Evolutionary conservation across 2,888 invertebrate species (phyloP).

Genomic region (Cheilosia variabilis): DNA sequence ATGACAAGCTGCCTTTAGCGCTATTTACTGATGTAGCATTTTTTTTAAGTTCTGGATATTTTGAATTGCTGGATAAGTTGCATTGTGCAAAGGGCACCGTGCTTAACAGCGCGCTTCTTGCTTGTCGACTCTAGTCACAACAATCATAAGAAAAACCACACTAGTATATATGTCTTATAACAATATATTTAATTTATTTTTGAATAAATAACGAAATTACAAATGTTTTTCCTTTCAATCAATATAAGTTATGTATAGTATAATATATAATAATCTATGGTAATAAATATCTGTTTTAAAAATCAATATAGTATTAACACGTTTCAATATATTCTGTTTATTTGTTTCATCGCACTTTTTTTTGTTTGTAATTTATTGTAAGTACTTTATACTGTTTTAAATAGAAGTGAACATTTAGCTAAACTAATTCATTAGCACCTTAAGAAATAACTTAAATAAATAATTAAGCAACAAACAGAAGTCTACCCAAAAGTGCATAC

Average conservation of each 20-base stretch:
- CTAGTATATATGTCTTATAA: conserved; percentile 42
- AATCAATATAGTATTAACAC: conserved; percentile 59
- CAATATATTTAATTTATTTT: conserved; percentile 66
- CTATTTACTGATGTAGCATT: no score
- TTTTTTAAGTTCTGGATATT: no score
- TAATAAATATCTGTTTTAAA: conserved; percentile 55
- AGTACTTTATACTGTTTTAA: conserved; percentile 35
- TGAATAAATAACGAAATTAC: conserved; percentile 73
- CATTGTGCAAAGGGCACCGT: no score
- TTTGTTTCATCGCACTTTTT: conserved; percentile 38
- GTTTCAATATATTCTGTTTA: conserved; percentile 44
- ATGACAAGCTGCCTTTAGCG: no score
- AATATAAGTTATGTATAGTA: conserved; percentile 67
- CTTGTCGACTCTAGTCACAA: no score
- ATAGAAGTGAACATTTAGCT: conserved; percentile 43
- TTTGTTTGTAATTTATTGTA: conserved; percentile 11
- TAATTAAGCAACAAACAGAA: not conserved
- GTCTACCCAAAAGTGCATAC: not conserved
- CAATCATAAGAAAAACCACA: not conserved
- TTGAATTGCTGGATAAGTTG: no score
- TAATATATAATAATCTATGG: conserved; percentile 64
- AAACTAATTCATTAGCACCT: conserved; percentile 63
- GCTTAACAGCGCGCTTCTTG: no score
- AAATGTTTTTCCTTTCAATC: conserved; percentile 57
- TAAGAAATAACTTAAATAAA: conserved; percentile 37